Base-by-base conservation (phyloP, 1,140 invertebrate genomes). In the Zaprionus gabonicus region DNA sequence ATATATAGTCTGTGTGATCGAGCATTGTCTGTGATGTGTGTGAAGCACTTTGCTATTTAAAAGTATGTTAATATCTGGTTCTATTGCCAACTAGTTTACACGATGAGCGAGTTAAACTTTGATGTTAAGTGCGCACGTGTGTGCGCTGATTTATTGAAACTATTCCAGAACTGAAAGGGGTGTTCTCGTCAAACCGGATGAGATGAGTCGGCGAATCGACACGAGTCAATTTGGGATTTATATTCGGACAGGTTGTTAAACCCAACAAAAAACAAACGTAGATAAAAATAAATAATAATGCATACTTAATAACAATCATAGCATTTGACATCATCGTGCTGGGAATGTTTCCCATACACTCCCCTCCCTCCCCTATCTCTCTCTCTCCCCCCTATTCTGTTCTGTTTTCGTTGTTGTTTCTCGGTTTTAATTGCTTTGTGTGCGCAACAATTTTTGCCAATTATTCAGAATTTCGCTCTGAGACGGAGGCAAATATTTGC, bases 271-370 rank as follows among this genome's bases (percentile, higher is more conserved):
- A 53, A 55, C 38, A 76, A 55, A 27, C 62, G 68, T 34, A 72
- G 28, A 58, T 53, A 63, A 71, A 53, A 71, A 71, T 55, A 53
- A 58, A 62, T 41, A 55, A 62, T 63, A 53, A 57, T 56, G 46
- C 46, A 51, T 64, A 36, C 34, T 44, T 65, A 69, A 71, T 68
- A 66, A 60, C 69, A 74, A 74, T 58, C 57, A 56, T 36, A 62
- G 28, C 17, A 64, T 77, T 84, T 75, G 81, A 80, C 81, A 84
- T 84, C 82, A 83, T 84, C 81, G 59, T 53, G 55, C 23, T 71
- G 62, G 51, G 76, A 80, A 77, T 51, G 46, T 51, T 51, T 51
- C 20, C 46, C 46, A 51, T 51, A 7, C 25, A 28, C 0, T 15
- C 15, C 55, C 27, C 53, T 31, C 10, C 12, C 15, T 17, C 27